phyloP scores from a whole-genome alignment of 1,140 invertebrate genomes.

The Drosophila jambulina region DNA sequence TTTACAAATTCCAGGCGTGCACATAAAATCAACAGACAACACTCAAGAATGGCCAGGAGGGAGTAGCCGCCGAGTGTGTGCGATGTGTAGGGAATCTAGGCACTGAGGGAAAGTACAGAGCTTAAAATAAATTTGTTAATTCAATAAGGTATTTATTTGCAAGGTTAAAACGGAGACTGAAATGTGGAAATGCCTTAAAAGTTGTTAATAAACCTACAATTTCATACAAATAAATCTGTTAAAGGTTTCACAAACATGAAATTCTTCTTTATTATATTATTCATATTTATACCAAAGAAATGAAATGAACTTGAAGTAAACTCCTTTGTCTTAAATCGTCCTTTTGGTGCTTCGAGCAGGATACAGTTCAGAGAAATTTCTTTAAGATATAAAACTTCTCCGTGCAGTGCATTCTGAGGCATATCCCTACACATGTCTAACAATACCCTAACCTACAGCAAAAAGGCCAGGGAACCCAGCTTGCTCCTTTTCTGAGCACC shows the following conservation, averaged over 20 bases:
- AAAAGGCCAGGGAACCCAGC: slow-evolving; percentile 1
- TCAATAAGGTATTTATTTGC: not conserved
- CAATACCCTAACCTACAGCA: slow-evolving; percentile 37
- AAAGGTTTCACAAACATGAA: too few species aligned
- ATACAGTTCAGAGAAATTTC: not conserved
- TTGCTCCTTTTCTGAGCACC: not conserved
- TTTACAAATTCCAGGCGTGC: slow-evolving; percentile 79
- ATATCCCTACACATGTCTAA: slow-evolving; percentile 33
- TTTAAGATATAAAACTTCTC: not conserved
- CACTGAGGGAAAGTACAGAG: slow-evolving; percentile 1
- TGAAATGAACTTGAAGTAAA: too few species aligned
- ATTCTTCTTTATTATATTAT: too few species aligned
- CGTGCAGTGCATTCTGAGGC: slow-evolving; percentile 8
- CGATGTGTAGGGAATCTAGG: slow-evolving; percentile 14
- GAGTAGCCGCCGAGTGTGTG: slow-evolving; percentile 3
- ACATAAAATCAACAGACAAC: slow-evolving; percentile 81
- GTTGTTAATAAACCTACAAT: not conserved
- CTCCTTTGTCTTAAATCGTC: too few species aligned
- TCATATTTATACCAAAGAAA: too few species aligned
- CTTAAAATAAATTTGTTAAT: not conserved
- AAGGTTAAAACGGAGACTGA: too few species aligned
- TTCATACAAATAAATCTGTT: too few species aligned
- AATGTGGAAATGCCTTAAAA: not conserved
- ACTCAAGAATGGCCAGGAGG: slow-evolving; percentile 54
- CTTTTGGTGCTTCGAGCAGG: too few species aligned